phyloP scores from a whole-genome alignment of 2,888 invertebrate species.

The Petrophora chlorosata region DNA sequence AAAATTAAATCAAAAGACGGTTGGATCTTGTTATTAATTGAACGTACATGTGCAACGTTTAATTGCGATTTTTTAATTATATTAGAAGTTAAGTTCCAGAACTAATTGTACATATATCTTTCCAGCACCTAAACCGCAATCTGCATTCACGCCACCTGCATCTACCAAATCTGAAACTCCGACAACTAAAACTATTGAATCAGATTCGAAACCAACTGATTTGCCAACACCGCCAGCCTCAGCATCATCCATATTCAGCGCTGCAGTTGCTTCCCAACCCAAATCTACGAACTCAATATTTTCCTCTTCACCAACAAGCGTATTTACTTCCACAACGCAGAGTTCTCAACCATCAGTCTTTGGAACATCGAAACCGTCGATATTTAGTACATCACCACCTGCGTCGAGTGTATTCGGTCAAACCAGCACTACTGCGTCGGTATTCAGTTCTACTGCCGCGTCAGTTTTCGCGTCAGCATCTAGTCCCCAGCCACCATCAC shows the following conservation, averaged over 20 bases:
- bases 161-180: slow-evolving; percentile 24
- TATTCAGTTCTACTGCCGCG: slow-evolving; percentile 7
- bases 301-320: slow-evolving; percentile 37
- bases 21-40: no score
- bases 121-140: slow-evolving; percentile 48
- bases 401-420: slow-evolving; percentile 18
- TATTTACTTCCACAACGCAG: slow-evolving; percentile 35
- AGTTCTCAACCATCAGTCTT: slow-evolving; percentile 27
- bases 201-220: slow-evolving; percentile 31
- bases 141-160: slow-evolving; percentile 25
- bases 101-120: slow-evolving; percentile 16
- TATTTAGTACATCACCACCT: slow-evolving; percentile 27
- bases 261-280: slow-evolving; percentile 45
- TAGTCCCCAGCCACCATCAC: slow-evolving; percentile 34
- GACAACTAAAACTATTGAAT: slow-evolving; percentile 17
- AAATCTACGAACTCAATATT: slow-evolving; percentile 36
- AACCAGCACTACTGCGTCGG: slow-evolving; percentile 12
- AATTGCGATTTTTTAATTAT: no score
- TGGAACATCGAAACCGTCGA: slow-evolving; percentile 12
- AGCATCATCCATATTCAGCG: slow-evolving; percentile 56
- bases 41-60: no score
- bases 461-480: slow-evolving; percentile 17
- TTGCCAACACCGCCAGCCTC: slow-evolving; percentile 35
- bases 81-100: no score
- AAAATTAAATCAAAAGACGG: no score